These are phyloP conservation scores for Pemphigus obesinymphae DNA, from an alignment of 1,140 invertebrate species.

Conservation along the genomic window DNA sequence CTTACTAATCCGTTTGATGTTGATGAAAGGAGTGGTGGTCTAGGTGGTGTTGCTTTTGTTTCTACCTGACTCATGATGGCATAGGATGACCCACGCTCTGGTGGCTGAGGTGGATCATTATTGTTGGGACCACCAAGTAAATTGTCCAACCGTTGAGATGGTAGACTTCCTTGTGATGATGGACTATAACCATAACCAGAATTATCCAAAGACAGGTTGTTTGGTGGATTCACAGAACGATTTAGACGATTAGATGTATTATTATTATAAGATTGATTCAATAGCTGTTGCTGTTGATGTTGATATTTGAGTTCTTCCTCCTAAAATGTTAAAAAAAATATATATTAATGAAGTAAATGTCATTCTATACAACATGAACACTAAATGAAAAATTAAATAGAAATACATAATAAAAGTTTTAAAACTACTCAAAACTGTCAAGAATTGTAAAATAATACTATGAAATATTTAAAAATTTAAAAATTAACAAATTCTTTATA, in stretches of 20 bases:
- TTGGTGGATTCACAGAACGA: slow-evolving; percentile 27
- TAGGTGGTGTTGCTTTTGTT: slow-evolving; percentile 12
- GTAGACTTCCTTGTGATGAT: slow-evolving; percentile 7
- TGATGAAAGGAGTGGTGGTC: neutral
- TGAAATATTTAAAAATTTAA: no score
- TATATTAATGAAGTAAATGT: neutral
- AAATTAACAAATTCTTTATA: no score
- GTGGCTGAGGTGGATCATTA: slow-evolving; percentile 62
- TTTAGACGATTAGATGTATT: neutral
- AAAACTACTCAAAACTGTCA: no score
- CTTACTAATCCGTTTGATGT: slow-evolving; percentile 37
- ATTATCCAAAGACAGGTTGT: slow-evolving; percentile 7
- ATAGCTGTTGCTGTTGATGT: slow-evolving; percentile 40
- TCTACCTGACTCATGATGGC: slow-evolving; percentile 65
- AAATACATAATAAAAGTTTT: no score
- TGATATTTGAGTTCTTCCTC: slow-evolving; percentile 34
- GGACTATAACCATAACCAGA: slow-evolving; percentile 30
- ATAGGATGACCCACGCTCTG: slow-evolving; percentile 74
- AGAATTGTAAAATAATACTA: no score
- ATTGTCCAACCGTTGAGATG: slow-evolving; percentile 44
- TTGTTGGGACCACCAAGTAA: slow-evolving; percentile 48
- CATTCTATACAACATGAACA: no score
- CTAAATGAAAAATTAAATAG: no score
- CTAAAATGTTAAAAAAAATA: neutral
- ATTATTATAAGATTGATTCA: slow-evolving; percentile 17